These are phyloP conservation scores for Gobio gobio DNA, from an alignment of 2,113 vertebrate species.

Conservation along the genomic window DNA sequence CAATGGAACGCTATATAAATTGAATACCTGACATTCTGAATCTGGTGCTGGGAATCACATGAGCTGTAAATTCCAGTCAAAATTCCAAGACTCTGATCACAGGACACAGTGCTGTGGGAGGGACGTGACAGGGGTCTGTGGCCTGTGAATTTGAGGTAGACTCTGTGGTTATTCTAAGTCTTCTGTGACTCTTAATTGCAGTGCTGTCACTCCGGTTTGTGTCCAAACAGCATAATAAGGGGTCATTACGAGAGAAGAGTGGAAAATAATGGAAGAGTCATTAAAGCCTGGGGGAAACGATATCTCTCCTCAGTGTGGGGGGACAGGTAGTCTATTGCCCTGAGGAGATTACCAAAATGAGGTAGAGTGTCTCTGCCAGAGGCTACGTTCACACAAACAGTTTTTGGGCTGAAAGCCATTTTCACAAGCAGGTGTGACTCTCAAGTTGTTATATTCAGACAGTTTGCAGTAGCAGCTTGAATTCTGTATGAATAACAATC, in stretches of 20 bases:
- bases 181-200: constrained; percentile 52
- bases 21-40: neutral
- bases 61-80: neutral
- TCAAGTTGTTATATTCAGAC: too few relatives aligned
- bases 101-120: neutral
- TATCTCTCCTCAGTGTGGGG: constrained; percentile 21
- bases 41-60: neutral
- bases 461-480: too few relatives aligned
- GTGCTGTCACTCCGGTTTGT: constrained; percentile 49
- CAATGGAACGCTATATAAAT: neutral
- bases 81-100: neutral
- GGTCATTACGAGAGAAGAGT: constrained; percentile 51
- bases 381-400: neutral
- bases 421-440: too few relatives aligned
- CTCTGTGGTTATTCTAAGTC: constrained; percentile 37
- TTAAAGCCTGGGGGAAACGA: constrained; percentile 33
- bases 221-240: constrained; percentile 52
- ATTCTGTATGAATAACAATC: too few relatives aligned
- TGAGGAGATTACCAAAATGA: constrained; percentile 32
- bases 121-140: constrained; percentile 11
- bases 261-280: constrained; percentile 36
- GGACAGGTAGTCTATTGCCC: constrained; percentile 23
- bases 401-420: neutral
- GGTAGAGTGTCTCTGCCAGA: neutral
- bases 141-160: constrained; percentile 24